A percentile compares a stretch with the other conserved stretches of the same genome.
phyloP scores from a whole-genome alignment of 2,888 invertebrate genomes.

The Pyrrhosoma nymphula region DNA sequence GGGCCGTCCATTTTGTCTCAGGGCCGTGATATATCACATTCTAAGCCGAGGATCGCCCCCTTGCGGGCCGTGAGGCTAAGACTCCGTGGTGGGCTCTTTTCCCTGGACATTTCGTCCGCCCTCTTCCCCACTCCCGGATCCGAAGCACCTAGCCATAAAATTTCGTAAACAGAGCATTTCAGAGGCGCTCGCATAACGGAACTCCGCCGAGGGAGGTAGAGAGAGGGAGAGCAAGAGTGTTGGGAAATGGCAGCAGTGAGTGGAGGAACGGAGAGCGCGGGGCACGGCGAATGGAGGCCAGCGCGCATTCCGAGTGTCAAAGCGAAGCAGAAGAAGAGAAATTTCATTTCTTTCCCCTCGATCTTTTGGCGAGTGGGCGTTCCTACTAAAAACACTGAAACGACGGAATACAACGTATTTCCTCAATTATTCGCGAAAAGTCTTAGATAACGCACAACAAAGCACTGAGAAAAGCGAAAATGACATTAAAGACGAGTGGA shows the following conservation, averaged over 20 bases:
- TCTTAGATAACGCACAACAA: too few species aligned
- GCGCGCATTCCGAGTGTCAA: slow-evolving; percentile 51
- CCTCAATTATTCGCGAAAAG: too few species aligned
- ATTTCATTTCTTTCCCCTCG: not conserved
- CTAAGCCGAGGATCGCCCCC: too few species aligned
- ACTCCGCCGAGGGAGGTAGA: slow-evolving; percentile 8
- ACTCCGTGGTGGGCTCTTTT: not conserved
- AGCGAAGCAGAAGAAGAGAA: not conserved
- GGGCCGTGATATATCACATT: not conserved
- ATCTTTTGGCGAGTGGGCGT: not conserved
- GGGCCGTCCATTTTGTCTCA: not conserved
- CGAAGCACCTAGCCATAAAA: slow-evolving; percentile 62
- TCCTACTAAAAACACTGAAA: not conserved
- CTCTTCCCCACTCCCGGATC: not conserved
- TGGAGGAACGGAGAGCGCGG: not conserved
- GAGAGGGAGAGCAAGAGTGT: not conserved
- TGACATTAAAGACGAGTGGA: not conserved
- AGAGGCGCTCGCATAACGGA: slow-evolving; percentile 59
- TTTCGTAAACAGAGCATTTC: slow-evolving; percentile 67
- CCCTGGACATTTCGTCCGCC: not conserved
- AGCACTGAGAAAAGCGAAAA: not conserved
- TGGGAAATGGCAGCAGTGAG: not conserved
- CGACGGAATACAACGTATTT: not conserved
- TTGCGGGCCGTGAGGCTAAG: not conserved
- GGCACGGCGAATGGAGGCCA: slow-evolving; percentile 45